Conservation (phyloP, 2,888 invertebrate genomes). For the Entomobrya proxima region DNA sequence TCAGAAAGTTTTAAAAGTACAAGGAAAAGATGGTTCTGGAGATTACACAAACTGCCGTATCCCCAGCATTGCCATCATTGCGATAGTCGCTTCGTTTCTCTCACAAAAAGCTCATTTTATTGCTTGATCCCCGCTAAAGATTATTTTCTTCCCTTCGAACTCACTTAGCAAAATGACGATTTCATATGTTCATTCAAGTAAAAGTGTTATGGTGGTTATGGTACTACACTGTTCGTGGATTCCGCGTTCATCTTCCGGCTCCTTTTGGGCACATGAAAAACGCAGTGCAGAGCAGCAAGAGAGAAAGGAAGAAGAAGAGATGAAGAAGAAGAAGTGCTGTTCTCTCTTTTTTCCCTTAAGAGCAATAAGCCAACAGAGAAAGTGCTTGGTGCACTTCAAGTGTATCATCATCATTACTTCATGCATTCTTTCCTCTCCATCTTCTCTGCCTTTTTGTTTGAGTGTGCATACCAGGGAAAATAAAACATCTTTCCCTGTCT, state of each 20-base stretch:
- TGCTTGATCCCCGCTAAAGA: slow-evolving; percentile 47
- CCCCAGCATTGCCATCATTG: slow-evolving; percentile 32
- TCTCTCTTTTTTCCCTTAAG: slow-evolving; percentile 45
- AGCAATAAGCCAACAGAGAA: slow-evolving; percentile 37
- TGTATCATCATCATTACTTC: slow-evolving; percentile 23
- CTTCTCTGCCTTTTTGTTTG: background rate
- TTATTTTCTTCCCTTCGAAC: slow-evolving; percentile 53
- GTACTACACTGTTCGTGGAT: slow-evolving; percentile 4
- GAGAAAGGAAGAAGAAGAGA: background rate
- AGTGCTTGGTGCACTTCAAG: slow-evolving; percentile 27
- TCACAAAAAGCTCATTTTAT: slow-evolving; percentile 57
- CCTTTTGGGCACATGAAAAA: background rate
- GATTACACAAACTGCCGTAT: slow-evolving; percentile 56
- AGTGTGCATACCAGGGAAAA: background rate
- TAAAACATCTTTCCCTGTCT: background rate
- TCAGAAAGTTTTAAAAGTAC: slow-evolving; percentile 28
- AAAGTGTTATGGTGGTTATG: slow-evolving; percentile 36
- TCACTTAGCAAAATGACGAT: slow-evolving; percentile 62
- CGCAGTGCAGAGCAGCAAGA: background rate
- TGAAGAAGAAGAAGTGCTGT: slow-evolving; percentile 5
- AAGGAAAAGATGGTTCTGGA: slow-evolving; percentile 48
- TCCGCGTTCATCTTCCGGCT: slow-evolving; percentile 23
- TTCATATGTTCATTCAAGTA: slow-evolving; percentile 48
- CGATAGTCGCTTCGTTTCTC: background rate
- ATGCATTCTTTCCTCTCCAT: slow-evolving; percentile 19